phyloP scores from a whole-genome alignment of 2,797 vertebrate genomes.

The Corythornis leucogaster region DNA sequence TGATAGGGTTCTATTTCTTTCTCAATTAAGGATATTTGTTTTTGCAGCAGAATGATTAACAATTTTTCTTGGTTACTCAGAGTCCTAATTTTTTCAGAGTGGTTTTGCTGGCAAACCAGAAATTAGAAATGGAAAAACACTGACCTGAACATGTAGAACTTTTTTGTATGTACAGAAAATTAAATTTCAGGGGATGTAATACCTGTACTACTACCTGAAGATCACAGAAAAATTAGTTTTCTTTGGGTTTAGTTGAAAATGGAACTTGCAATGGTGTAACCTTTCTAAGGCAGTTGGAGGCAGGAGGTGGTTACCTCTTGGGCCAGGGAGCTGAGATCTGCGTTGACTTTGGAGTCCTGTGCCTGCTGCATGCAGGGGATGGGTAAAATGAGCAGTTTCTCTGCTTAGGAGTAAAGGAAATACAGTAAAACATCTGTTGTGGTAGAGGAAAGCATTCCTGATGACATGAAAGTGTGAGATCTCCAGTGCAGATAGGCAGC shows the following conservation, averaged over 20 bases:
- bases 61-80: background rate
- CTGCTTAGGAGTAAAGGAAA: background rate
- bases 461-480: background rate
- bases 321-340: background rate
- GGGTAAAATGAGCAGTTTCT: background rate
- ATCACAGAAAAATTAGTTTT: background rate
- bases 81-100: background rate
- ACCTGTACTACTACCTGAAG: background rate
- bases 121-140: background rate
- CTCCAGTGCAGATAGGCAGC: conserved; percentile 12
- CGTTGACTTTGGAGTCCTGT: background rate
- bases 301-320: background rate
- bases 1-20: background rate
- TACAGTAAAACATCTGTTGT: background rate
- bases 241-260: background rate
- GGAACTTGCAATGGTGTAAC: background rate
- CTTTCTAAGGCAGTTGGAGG: background rate
- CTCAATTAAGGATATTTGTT: background rate
- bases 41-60: background rate
- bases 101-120: background rate
- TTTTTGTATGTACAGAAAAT: background rate
- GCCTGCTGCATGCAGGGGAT: background rate
- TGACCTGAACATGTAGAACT: background rate
- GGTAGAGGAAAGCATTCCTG: conserved; percentile 1
- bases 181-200: background rate